These are phyloP conservation scores for Tupaia tana DNA, from an alignment of 2,113 vertebrate species.

Conservation along the genomic window DNA sequence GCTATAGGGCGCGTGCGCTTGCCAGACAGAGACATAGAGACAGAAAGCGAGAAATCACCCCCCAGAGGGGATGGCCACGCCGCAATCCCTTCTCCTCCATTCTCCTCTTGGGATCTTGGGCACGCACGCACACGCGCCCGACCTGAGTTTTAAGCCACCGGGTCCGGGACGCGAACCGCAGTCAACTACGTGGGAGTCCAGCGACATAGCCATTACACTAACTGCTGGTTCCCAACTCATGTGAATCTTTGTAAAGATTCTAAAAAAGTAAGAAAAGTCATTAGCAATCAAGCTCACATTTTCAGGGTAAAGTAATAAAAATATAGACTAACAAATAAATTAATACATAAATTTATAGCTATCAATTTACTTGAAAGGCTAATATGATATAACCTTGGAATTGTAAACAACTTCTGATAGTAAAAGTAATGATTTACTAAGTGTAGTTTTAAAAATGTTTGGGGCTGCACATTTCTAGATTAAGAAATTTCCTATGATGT, in stretches of 20 bases:
- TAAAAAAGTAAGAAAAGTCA: not conserved
- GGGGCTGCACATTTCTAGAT: not conserved
- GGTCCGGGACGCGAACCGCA: too few species aligned
- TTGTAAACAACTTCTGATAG: not conserved
- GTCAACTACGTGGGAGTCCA: too few species aligned
- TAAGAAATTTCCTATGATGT: not conserved
- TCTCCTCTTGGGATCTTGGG: too few species aligned
- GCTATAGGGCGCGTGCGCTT: too few species aligned
- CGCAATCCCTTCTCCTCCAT: too few species aligned
- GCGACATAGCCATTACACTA: too few species aligned
- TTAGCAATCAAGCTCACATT: constrained; percentile 9
- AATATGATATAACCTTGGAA: not conserved
- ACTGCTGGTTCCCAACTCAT: too few species aligned
- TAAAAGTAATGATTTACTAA: constrained; percentile 34
- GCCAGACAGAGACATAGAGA: too few species aligned
- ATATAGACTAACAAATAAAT: not conserved
- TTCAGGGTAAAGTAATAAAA: not conserved
- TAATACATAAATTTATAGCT: not conserved
- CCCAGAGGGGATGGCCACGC: too few species aligned
- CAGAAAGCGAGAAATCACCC: too few species aligned
- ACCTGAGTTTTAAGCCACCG: too few species aligned
- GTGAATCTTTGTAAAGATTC: not conserved
- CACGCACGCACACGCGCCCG: too few species aligned
- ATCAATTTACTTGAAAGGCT: not conserved
- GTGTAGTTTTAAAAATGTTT: not conserved